These are phyloP conservation scores for Madoqua kirkii DNA, from an alignment of 2,113 vertebrate genomes.

Conservation along the genomic window DNA sequence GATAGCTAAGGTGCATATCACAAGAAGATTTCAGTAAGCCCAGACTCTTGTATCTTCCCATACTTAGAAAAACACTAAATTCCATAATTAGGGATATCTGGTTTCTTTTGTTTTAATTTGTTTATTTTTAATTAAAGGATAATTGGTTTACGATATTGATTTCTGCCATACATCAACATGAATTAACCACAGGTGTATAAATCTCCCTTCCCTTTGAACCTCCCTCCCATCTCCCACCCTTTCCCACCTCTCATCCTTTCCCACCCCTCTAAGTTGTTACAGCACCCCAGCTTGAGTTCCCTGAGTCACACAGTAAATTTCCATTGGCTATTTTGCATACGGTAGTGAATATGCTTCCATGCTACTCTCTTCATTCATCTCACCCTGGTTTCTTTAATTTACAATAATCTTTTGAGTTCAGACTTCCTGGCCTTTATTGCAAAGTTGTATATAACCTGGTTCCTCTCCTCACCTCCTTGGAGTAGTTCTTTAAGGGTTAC, in stretches of 20 bases:
- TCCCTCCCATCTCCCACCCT: neutral
- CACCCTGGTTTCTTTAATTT: neutral
- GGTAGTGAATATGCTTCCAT: neutral
- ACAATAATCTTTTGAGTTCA: neutral
- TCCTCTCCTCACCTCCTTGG: neutral
- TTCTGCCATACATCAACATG: neutral
- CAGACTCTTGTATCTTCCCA: neutral
- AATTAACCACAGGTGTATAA: neutral
- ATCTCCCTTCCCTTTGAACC: neutral
- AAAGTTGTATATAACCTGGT: neutral
- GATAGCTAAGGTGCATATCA: neutral
- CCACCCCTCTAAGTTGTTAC: neutral
- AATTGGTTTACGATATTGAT: neutral
- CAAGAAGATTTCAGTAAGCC: neutral
- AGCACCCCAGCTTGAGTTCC: neutral
- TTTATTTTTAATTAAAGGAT: neutral
- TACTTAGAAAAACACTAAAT: neutral
- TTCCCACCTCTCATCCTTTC: neutral
- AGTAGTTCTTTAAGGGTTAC: neutral
- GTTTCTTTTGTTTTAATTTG: neutral
- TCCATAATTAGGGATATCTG: neutral
- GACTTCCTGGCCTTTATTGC: neutral
- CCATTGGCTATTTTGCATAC: neutral
- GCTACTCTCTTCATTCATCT: neutral
- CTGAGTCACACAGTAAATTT: neutral